Base-by-base conservation (phyloP, 2,797 vertebrate genomes). In the Myioborus miniatus region DNA sequence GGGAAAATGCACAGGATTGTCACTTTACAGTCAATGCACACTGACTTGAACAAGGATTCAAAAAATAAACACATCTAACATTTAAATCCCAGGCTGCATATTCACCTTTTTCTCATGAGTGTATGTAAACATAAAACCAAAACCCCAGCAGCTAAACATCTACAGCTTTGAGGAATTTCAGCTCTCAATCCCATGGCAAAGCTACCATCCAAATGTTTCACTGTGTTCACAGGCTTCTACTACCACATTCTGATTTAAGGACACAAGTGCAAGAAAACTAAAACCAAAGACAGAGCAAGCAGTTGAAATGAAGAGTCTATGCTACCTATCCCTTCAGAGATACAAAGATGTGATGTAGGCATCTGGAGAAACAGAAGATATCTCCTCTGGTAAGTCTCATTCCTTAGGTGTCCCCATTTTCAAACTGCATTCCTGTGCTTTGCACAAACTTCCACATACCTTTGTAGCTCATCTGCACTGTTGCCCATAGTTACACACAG, bases 181-280 rank as follows among this genome's bases (percentile, higher is more conserved):
- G 37, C 30, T 87, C 63, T 76, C 0, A 3, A 10, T 32, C 43
- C 77, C 56, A 83, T 12, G 34, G 60, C 80, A 89, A 72, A 91
- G 9, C 64, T 82, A 27, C 14, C 8, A 12, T 39, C 8, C 55
- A 72, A 92, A 90, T 32, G 60, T 94, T 87, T 86, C 44, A 15
- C 87, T 95, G 68, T 82, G 96, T 81, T 91, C 90, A 96, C 79
- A 94, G 80, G 78, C 67, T 96, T 95, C 96, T 97, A 91, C 91
- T 87, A 97, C 82, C 74, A 83, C 78, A 63, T 93, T 95, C 89
- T 94, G 91, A 97, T 97, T 92, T 97, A 97, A 97, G 47, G 12
- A 41, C 55, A 78, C 52, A 96, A 86, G 94, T 71, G 77, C 80
- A 96, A 92, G 94, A 96, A 96, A 96, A 84, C 43, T 93, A 87